A percentile compares a stretch with the other conserved stretches of the same genome.
Conservation (phyloP, 2,888 invertebrate genomes). For the Steinernema carpocapsae region DNA sequence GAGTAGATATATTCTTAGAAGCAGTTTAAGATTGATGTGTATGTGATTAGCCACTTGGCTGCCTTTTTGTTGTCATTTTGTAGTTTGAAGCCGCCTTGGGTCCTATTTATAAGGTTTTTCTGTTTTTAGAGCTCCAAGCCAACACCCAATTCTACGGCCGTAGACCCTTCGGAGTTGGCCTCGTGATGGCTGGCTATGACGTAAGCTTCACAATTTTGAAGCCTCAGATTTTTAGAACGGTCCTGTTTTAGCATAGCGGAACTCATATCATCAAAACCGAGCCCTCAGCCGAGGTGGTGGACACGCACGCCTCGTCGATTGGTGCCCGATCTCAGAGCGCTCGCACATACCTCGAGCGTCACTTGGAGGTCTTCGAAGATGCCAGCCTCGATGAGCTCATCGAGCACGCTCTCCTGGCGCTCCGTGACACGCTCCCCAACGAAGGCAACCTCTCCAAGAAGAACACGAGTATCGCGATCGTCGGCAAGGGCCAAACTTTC, state of each 20-base stretch:
- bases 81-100: too few species aligned
- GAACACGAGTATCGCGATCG: slow-evolving; percentile 91
- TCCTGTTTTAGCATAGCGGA: slow-evolving; percentile 88
- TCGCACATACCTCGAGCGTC: slow-evolving; percentile 92
- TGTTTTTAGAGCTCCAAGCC: slow-evolving; percentile 80
- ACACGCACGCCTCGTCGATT: slow-evolving; percentile 98
- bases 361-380: slow-evolving; percentile 77
- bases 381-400: slow-evolving; percentile 80
- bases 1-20: slow-evolving; percentile 2
- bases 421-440: slow-evolving; percentile 92
- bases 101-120: too few species aligned
- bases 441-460: slow-evolving; percentile 89
- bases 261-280: slow-evolving; percentile 96
- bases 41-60: too few species aligned
- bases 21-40: neutral
- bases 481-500: slow-evolving; percentile 83
- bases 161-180: slow-evolving; percentile 93
- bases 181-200: slow-evolving; percentile 97
- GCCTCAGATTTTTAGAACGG: too few species aligned
- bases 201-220: too few species aligned
- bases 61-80: too few species aligned
- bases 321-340: slow-evolving; percentile 97
- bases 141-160: slow-evolving; percentile 97
- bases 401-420: slow-evolving; percentile 88
- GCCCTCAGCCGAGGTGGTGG: slow-evolving; percentile 95